Conservation (phyloP, 2,888 invertebrate genomes). For the Eupeodes latifasciatus region DNA sequence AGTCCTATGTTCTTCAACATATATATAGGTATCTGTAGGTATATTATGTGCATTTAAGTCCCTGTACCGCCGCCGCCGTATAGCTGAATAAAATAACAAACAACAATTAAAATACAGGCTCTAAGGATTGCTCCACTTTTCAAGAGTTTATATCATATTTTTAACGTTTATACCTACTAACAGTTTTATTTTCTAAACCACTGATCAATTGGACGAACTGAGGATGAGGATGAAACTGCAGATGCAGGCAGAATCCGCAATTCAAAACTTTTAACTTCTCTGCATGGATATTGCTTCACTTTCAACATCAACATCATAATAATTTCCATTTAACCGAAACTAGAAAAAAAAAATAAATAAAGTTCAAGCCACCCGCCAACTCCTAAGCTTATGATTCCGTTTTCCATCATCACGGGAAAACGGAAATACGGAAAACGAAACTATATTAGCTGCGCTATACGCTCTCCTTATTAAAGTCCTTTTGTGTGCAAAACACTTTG, state of each 20-base stretch:
- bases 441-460: conserved; percentile 34
- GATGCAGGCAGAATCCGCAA: background rate
- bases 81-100: background rate
- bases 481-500: conserved; percentile 74
- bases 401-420: background rate
- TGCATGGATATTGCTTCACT: conserved; percentile 63
- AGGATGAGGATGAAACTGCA: background rate
- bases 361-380: conserved; percentile 23
- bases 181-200: background rate
- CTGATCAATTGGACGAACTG: conserved; percentile 12
- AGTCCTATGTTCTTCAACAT: background rate
- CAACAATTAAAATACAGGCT: background rate
- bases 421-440: background rate
- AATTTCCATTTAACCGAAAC: conserved; percentile 5
- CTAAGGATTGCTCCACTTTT: conserved; percentile 6
- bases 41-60: too few relatives aligned
- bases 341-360: conserved; percentile 12
- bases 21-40: background rate
- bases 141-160: background rate
- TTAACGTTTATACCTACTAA: background rate
- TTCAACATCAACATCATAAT: conserved; percentile 40
- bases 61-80: too few relatives aligned
- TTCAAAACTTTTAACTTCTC: conserved; percentile 37
- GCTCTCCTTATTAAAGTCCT: conserved; percentile 65
- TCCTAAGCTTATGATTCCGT: background rate